Evolutionary conservation across 2,113 vertebrate species (phyloP).

Genomic region (Aldabrachelys gigantea): DNA sequence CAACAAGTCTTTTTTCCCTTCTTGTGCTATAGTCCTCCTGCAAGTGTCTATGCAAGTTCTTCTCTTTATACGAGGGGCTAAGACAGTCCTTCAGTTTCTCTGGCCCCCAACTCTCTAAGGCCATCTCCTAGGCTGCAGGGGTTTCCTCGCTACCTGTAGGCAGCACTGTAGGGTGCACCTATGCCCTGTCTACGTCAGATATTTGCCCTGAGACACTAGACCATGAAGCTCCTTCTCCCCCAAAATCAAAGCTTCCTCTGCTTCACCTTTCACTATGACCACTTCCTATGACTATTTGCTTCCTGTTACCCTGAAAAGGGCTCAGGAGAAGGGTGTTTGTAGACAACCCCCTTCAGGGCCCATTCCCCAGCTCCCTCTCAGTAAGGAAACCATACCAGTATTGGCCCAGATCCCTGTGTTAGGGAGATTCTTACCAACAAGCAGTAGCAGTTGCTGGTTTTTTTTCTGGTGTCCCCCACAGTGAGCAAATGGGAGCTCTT

Average conservation of each 20-base stretch:
- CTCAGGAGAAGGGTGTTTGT: not conserved
- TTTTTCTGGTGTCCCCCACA: not conserved
- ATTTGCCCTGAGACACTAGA: not conserved
- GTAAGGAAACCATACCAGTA: not conserved
- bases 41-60: not conserved
- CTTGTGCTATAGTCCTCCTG: not conserved
- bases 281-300: not conserved
- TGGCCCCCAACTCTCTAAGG: not conserved
- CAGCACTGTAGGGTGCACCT: not conserved
- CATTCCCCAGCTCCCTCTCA: not conserved
- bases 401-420: not conserved
- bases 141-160: not conserved
- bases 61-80: not conserved
- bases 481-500: not conserved
- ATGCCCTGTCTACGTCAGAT: not conserved
- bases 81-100: not conserved
- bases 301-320: not conserved
- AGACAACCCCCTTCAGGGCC: not conserved
- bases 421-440: not conserved
- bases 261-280: not conserved
- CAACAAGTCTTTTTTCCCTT: not conserved
- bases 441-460: fast-evolving
- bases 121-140: not conserved
- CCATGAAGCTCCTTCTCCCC: not conserved
- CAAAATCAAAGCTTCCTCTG: not conserved